phyloP scores from a whole-genome alignment of 2,797 vertebrate genomes.

The Pachyuromys duprasi region DNA sequence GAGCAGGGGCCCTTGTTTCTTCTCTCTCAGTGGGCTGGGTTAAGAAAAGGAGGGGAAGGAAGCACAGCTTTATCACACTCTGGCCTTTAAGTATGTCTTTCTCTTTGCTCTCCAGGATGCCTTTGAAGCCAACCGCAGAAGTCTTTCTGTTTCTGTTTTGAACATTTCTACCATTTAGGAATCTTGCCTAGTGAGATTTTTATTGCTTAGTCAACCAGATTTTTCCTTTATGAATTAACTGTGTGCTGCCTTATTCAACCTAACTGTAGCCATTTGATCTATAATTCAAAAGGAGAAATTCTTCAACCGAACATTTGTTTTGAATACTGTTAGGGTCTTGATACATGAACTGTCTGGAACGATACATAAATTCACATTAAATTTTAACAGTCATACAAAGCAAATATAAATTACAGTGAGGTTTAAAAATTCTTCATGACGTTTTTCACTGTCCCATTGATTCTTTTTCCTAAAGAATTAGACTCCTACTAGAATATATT shows the following conservation, averaged over 20 bases:
- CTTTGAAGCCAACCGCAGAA: neutral
- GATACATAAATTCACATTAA: slow-evolving; percentile 1
- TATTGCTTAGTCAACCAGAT: neutral
- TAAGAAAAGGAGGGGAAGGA: neutral
- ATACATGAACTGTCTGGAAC: neutral
- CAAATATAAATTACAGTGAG: neutral
- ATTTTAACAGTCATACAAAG: neutral
- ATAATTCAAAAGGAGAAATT: neutral
- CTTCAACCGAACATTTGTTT: slow-evolving; percentile 6
- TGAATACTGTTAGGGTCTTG: neutral
- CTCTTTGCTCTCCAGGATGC: neutral
- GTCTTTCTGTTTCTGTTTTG: neutral
- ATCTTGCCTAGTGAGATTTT: neutral
- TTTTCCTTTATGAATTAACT: slow-evolving; percentile 27
- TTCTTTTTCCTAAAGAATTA: neutral
- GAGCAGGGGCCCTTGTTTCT: neutral
- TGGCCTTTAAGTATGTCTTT: neutral
- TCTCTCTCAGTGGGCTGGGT: neutral
- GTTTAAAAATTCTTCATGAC: neutral
- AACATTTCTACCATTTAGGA: neutral
- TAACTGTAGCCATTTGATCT: slow-evolving; percentile 3
- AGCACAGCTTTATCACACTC: neutral
- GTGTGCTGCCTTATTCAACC: neutral
- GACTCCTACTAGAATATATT: neutral
- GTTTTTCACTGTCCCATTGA: neutral